Conservation (phyloP, 1,140 invertebrate species). For the Meloidogyne chitwoodi region DNA sequence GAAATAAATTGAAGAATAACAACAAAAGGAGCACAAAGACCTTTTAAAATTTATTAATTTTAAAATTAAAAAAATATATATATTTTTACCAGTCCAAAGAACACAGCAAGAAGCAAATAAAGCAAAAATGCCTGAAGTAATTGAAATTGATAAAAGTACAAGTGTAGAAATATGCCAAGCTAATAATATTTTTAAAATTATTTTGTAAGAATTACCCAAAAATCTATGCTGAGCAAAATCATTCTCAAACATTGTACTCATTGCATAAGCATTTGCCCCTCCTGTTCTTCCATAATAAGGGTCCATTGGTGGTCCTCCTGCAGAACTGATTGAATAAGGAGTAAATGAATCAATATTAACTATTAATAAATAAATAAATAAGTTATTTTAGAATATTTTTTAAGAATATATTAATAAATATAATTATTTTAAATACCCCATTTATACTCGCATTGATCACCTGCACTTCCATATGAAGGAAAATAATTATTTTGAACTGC, state of each 20-base stretch:
- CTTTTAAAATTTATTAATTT: not conserved
- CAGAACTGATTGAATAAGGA: not conserved
- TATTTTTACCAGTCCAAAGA: constrained; percentile 6
- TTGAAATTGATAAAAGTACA: constrained; percentile 2
- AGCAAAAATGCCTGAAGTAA: constrained; percentile 12
- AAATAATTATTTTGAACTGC: not conserved
- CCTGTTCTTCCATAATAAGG: not conserved
- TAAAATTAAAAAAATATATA: not conserved
- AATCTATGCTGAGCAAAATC: constrained; percentile 15
- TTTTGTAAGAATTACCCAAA: not conserved
- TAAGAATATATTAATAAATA: not conserved
- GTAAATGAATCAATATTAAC: not conserved
- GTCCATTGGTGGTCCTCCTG: not conserved
- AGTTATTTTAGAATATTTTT: constrained; percentile 1
- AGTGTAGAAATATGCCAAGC: constrained; percentile 18
- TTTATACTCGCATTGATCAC: constrained; percentile 18
- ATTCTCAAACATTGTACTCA: constrained; percentile 15
- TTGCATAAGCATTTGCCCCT: not conserved
- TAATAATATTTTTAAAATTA: not conserved
- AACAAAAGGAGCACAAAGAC: constrained; percentile 8
- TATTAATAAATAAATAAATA: not conserved
- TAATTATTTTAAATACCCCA: constrained; percentile 11
- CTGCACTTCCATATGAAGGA: constrained; percentile 7
- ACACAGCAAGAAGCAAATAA: constrained; percentile 12
- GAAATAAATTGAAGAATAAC: constrained; percentile 10